Evolutionary conservation across 2,888 invertebrate species (phyloP).

Genomic region (Drosophila setosimentum): DNA sequence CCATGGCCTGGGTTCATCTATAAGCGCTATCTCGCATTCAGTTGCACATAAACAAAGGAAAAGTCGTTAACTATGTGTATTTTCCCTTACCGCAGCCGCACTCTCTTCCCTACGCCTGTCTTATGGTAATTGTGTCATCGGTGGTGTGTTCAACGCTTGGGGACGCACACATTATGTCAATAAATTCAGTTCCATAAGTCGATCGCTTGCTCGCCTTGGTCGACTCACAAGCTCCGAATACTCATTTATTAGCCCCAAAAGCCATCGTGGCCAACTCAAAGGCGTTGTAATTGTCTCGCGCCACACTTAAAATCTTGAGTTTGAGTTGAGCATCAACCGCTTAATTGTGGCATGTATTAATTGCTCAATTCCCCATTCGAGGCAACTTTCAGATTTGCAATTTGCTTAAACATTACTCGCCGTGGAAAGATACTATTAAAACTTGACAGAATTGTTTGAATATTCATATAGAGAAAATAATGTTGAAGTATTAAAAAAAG

Average conservation of each 20-base stretch:
- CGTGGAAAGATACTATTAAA: neutral
- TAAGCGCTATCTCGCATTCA: constrained; percentile 64
- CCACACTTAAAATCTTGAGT: constrained; percentile 20
- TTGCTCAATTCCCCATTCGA: constrained; percentile 2
- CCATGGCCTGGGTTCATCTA: constrained; percentile 49
- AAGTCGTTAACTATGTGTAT: constrained; percentile 68
- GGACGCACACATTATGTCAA: constrained; percentile 64
- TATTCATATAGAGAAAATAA: neutral
- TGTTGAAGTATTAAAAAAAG: neutral
- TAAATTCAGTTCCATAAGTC: constrained; percentile 68
- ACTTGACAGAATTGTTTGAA: neutral
- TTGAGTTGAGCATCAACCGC: constrained; percentile 10
- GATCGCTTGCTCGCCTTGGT: constrained; percentile 56
- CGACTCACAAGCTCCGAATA: constrained; percentile 48
- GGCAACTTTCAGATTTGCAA: neutral
- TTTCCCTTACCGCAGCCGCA: neutral
- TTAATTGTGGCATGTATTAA: constrained; percentile 22
- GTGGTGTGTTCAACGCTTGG: constrained; percentile 55
- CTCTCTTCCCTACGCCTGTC: neutral
- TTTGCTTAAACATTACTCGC: neutral
- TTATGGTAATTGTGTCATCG: constrained; percentile 64
- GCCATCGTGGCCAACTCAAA: constrained; percentile 23
- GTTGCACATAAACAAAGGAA: constrained; percentile 68
- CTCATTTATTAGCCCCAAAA: constrained; percentile 63
- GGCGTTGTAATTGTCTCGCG: constrained; percentile 2